A percentile compares a stretch with the other conserved stretches of the same genome.
Evolutionary conservation across 1,140 invertebrate genomes (phyloP).

Genomic region (Cydia amplana): DNA sequence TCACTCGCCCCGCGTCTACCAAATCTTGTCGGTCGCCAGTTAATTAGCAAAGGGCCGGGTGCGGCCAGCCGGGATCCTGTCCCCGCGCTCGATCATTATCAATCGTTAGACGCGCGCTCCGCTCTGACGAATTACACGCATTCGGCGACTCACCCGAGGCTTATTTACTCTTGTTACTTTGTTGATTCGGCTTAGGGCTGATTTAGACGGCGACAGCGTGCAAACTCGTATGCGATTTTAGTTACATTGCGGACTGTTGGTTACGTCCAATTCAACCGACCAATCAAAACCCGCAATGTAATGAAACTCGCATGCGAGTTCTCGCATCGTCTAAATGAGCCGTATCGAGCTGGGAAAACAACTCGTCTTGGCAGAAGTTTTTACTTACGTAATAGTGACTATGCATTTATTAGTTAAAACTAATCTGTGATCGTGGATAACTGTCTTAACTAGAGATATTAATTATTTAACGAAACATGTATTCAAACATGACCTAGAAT

Average conservation of each 20-base stretch:
- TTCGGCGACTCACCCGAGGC: slow-evolving; percentile 34
- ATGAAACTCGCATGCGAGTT: too few relatives aligned
- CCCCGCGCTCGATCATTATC: slow-evolving; percentile 45
- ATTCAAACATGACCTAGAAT: too few relatives aligned
- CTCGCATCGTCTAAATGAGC: too few relatives aligned
- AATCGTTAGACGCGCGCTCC: slow-evolving; percentile 38
- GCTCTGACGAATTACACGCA: slow-evolving; percentile 41
- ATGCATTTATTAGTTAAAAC: too few relatives aligned
- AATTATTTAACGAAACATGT: too few relatives aligned
- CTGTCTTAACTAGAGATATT: too few relatives aligned
- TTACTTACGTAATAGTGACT: not conserved
- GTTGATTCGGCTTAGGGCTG: slow-evolving; percentile 29
- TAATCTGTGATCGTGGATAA: too few relatives aligned
- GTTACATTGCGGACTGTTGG: too few relatives aligned
- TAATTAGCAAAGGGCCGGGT: slow-evolving; percentile 30
- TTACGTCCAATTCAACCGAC: too few relatives aligned
- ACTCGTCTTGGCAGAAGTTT: not conserved
- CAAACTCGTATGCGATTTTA: too few relatives aligned
- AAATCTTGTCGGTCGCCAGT: slow-evolving; percentile 31
- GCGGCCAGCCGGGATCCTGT: slow-evolving; percentile 21
- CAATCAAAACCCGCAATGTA: too few relatives aligned
- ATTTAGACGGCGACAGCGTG: too few relatives aligned
- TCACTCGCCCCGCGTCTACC: not conserved
- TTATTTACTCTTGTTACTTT: slow-evolving; percentile 27
- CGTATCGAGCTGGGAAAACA: not conserved